Percentiles rank a stretch among this genome's conserved stretches.
phyloP scores from a whole-genome alignment of 2,113 vertebrate species.

The Lipophrys pholis region DNA sequence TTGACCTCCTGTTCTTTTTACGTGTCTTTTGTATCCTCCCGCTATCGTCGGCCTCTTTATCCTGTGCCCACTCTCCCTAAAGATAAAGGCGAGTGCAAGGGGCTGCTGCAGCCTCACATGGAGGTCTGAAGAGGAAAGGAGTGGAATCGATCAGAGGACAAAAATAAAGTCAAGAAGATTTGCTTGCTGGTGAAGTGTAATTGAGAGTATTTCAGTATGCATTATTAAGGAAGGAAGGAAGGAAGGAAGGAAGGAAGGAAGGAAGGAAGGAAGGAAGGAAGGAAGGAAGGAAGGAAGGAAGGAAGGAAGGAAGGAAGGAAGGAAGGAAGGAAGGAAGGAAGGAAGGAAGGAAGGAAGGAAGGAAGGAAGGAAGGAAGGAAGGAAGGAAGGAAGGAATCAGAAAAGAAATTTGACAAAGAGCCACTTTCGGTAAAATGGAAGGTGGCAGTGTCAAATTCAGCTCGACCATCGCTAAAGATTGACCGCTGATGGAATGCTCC shows the following conservation, averaged over 20 bases:
- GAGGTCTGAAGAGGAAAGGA: background rate
- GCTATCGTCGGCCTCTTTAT: conserved; percentile 7
- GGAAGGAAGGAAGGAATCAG: background rate
- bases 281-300: background rate
- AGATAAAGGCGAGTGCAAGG: conserved; percentile 16
- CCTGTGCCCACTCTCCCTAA: conserved; percentile 21
- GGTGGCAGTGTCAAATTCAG: conserved; percentile 49
- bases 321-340: background rate
- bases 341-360: background rate
- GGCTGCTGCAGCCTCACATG: background rate
- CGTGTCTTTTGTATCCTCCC: conserved; percentile 30
- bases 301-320: background rate
- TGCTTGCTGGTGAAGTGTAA: too few species aligned
- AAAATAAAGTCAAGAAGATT: background rate
- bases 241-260: background rate
- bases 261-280: too few species aligned
- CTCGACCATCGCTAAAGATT: conserved; percentile 41
- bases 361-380: too few species aligned
- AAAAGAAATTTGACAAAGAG: conserved; percentile 47
- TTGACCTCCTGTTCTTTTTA: conserved; percentile 28
- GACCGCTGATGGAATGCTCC: conserved; percentile 61
- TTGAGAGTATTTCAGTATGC: too few species aligned
- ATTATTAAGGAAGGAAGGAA: too few species aligned
- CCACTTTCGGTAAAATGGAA: conserved; percentile 49
- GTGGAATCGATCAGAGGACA: background rate